Base-by-base conservation (phyloP, 1,140 invertebrate genomes). In the Drosophila azteca region DNA sequence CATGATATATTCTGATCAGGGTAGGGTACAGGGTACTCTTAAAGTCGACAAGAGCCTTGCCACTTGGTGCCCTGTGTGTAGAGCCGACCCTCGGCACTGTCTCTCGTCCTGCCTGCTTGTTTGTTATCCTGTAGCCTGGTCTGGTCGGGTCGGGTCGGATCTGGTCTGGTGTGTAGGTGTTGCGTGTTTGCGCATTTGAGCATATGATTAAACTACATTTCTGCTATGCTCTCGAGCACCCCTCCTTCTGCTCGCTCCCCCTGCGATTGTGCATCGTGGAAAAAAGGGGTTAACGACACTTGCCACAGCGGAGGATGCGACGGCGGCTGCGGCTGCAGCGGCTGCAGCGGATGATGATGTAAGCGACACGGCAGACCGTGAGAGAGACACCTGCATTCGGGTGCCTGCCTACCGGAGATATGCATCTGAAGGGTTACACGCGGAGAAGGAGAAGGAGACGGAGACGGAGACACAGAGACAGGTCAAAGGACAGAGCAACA, bases 151-250 rank as follows among this genome's bases (percentile, higher is more conserved):
- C 44, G 49, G 50, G 53, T 59, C 54, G 57, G n/a, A n/a, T n/a
- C n/a, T n/a, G 52, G 43, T 77, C 50, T 61, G 66, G 66, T 58
- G 67, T 62, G 80, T 84, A 75, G 81, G 74, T 87, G 81, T 81
- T 85, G 77, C 82, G 83, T 85, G 82, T 87, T 85, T 85, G 78
- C 72, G 82, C 82, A 85, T 85, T 75, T 85, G 74, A 82, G 82
- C 83, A 85, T 81, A 82, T 85, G 82, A 85, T 85, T 85, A 85
- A 79, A 87, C 82, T 85, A 85, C 82, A 87, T 85, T 87, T 87
- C 66, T 63, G 48, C 35, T 39, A 39, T 39, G 35, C 35, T 39
- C 35, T 39, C 35, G 3, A 66, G 51, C 45, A 54, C 61, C 39
- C 20, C 43, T 15, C 46, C 39, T 7, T 31, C 22, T 22, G 2